These are phyloP conservation scores for Caenorhabditis brenneri DNA, from an alignment of 1,140 invertebrate genomes.

Conservation along the genomic window DNA sequence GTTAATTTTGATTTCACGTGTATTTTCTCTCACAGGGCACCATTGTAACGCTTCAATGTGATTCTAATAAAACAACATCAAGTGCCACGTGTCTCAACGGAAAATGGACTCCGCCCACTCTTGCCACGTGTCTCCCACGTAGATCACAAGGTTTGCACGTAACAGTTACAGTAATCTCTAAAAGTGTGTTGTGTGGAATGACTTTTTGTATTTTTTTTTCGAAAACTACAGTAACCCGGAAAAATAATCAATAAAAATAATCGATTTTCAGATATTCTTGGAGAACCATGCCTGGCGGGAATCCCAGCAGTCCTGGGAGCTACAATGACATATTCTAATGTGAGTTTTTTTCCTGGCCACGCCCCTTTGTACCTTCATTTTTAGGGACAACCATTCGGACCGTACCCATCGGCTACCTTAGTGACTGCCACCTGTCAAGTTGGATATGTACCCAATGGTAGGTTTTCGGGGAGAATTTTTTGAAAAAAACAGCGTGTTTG, in stretches of 20 bases:
- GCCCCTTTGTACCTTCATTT: neutral
- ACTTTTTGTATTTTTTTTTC: too few species aligned
- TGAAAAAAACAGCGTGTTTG: too few species aligned
- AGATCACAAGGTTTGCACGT: neutral
- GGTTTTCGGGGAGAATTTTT: neutral
- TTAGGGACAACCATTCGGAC: neutral
- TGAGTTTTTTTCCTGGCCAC: neutral
- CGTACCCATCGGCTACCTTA: neutral
- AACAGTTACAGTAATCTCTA: neutral
- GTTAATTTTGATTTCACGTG: too few species aligned
- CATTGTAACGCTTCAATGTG: constrained; percentile 10
- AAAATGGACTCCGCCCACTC: neutral
- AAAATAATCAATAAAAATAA: too few species aligned
- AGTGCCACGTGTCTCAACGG: neutral
- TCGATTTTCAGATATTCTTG: constrained; percentile 6
- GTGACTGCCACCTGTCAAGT: neutral
- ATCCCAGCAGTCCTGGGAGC: neutral
- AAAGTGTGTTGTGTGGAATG: too few species aligned
- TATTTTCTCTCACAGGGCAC: constrained; percentile 8
- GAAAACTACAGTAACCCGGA: too few species aligned
- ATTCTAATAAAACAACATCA: neutral
- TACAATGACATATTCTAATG: constrained; percentile 3
- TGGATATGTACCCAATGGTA: neutral
- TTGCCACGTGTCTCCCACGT: neutral
- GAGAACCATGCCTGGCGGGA: neutral